A percentile compares a stretch with the other conserved stretches of the same genome.
Conservation (phyloP, 2,113 vertebrate species). For the Mixornis gularis region DNA sequence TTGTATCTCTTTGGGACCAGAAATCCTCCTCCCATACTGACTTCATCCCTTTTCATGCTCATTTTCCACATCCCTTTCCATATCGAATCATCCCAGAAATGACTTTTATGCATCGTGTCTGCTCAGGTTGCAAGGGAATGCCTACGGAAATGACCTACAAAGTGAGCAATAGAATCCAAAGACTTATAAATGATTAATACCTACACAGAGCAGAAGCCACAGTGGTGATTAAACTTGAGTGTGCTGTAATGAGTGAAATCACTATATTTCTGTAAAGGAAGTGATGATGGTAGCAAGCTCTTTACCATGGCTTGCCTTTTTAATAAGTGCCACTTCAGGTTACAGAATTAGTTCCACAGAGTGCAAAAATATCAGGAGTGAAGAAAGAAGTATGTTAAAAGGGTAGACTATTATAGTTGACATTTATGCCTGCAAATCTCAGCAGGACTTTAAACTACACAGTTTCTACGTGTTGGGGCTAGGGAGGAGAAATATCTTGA, state of each 20-base stretch:
- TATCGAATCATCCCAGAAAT: background rate
- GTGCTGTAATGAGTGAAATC: conserved; percentile 39
- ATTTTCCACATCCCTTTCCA: background rate
- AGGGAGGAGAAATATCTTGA: background rate
- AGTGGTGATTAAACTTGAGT: conserved; percentile 44
- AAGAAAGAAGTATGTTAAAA: conserved; percentile 46
- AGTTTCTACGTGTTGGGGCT: background rate
- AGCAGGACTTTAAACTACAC: background rate
- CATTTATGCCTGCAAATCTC: conserved; percentile 32
- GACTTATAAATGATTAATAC: conserved; percentile 39
- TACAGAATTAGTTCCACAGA: conserved; percentile 48
- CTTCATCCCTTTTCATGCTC: background rate
- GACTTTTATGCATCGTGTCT: background rate
- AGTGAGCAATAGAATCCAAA: background rate
- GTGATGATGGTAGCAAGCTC: conserved; percentile 5
- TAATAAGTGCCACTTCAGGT: conserved; percentile 54
- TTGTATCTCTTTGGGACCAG: background rate
- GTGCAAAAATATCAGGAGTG: conserved; percentile 35
- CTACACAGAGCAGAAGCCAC: background rate
- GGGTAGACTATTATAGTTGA: conserved; percentile 25
- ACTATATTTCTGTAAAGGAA: conserved; percentile 26
- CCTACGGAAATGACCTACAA: conserved; percentile 11
- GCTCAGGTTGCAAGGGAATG: background rate
- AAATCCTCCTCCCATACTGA: background rate
- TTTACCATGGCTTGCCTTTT: conserved; percentile 39